These are phyloP conservation scores for Achroia grisella DNA, from an alignment of 1,140 invertebrate genomes.

Conservation along the genomic window DNA sequence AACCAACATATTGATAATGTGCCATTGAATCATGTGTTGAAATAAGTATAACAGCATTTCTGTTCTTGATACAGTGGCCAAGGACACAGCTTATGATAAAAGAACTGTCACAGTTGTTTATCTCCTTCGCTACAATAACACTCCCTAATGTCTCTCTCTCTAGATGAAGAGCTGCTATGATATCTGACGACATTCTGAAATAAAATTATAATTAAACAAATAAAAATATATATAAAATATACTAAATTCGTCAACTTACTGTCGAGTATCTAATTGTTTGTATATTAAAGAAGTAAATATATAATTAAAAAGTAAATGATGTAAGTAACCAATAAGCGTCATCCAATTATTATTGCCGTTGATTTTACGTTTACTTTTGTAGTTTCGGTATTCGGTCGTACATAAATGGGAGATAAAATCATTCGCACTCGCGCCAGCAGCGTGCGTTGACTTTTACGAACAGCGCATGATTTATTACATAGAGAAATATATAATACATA, in stretches of 20 bases:
- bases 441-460: too few relatives aligned
- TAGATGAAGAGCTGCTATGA: constrained; percentile 75
- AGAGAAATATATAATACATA: too few relatives aligned
- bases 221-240: too few relatives aligned
- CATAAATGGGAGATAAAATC: too few relatives aligned
- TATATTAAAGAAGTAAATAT: too few relatives aligned
- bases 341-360: background rate
- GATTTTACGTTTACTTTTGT: too few relatives aligned
- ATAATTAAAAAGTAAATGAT: constrained; percentile 2
- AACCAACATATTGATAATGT: constrained; percentile 83
- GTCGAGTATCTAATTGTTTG: too few relatives aligned
- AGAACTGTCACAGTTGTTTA: constrained; percentile 79
- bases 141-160: constrained; percentile 74
- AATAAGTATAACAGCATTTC: constrained; percentile 75
- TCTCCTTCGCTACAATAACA: constrained; percentile 79
- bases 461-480: too few relatives aligned
- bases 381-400: too few relatives aligned
- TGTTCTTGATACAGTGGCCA: constrained; percentile 74
- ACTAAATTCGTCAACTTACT: too few relatives aligned
- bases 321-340: background rate
- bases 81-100: constrained; percentile 79
- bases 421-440: too few relatives aligned
- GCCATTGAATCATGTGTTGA: constrained; percentile 80
- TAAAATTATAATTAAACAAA: constrained; percentile 20
- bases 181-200: constrained; percentile 74